Conservation (phyloP, 2,797 vertebrate genomes). For the Schizothorax lantsangensis region DNA sequence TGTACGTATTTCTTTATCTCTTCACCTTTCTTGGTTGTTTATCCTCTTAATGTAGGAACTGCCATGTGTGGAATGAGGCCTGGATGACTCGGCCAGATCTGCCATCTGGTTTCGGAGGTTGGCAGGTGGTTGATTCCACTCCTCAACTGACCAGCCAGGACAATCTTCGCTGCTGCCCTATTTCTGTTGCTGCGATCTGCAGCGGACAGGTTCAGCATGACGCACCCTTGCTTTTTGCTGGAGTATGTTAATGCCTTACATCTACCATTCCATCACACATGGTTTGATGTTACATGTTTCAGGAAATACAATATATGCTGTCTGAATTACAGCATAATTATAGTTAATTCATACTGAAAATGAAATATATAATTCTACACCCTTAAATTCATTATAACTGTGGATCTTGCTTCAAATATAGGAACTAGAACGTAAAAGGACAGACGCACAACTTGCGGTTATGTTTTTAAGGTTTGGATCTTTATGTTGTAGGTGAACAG, state of each 20-base stretch:
- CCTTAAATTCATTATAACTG: background rate
- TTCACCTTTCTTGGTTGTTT: background rate
- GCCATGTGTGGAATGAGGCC: constrained; percentile 94
- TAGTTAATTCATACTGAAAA: background rate
- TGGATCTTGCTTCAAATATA: background rate
- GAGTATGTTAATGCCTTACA: constrained; percentile 72
- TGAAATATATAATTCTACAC: background rate
- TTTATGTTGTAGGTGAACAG: constrained; percentile 36
- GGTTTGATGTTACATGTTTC: background rate
- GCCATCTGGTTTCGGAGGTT: constrained; percentile 85
- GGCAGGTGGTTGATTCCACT: constrained; percentile 92
- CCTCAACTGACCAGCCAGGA: constrained; percentile 89
- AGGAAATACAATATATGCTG: background rate
- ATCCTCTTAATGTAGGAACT: constrained; percentile 82
- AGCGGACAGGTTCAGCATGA: constrained; percentile 80
- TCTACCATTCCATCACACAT: background rate
- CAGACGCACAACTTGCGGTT: background rate
- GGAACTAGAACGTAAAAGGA: background rate
- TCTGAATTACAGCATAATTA: background rate
- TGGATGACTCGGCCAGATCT: constrained; percentile 93
- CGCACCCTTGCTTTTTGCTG: constrained; percentile 81
- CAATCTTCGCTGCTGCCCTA: constrained; percentile 73
- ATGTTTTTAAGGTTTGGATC: background rate
- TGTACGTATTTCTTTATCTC: background rate
- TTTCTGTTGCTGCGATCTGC: constrained; percentile 81